These are phyloP conservation scores for Poecilia gillii DNA, from an alignment of 2,797 vertebrate species.

Conservation along the genomic window DNA sequence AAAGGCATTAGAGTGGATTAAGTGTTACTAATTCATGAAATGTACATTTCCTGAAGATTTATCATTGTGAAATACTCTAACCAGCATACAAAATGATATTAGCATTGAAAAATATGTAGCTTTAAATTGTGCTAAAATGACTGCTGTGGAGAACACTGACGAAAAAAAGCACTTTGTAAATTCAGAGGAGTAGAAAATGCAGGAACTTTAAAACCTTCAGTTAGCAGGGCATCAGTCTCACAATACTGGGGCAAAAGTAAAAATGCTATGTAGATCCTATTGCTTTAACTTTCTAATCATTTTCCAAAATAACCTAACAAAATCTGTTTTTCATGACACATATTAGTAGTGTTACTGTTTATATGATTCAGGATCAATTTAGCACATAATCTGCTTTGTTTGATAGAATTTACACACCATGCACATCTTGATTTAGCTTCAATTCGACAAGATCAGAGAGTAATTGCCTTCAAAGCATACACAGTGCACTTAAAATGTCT, in stretches of 20 bases:
- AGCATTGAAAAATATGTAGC: neutral
- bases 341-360: neutral
- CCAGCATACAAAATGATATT: neutral
- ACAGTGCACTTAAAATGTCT: neutral
- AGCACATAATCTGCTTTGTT: neutral
- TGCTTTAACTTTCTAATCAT: neutral
- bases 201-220: neutral
- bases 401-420: conserved; percentile 6
- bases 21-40: neutral
- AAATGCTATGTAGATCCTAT: neutral
- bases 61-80: neutral
- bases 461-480: neutral
- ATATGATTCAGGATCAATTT: conserved; percentile 4
- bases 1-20: neutral
- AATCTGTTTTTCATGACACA: neutral
- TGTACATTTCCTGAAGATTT: neutral
- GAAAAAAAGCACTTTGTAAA: neutral
- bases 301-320: conserved; percentile 9
- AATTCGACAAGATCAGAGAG: neutral
- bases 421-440: conserved; percentile 18
- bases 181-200: neutral
- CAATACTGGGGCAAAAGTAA: neutral
- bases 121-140: neutral
- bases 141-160: neutral
- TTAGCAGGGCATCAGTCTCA: neutral